Evolutionary conservation across 2,797 vertebrate genomes (phyloP).

Genomic region (Diplodus sargus): DNA sequence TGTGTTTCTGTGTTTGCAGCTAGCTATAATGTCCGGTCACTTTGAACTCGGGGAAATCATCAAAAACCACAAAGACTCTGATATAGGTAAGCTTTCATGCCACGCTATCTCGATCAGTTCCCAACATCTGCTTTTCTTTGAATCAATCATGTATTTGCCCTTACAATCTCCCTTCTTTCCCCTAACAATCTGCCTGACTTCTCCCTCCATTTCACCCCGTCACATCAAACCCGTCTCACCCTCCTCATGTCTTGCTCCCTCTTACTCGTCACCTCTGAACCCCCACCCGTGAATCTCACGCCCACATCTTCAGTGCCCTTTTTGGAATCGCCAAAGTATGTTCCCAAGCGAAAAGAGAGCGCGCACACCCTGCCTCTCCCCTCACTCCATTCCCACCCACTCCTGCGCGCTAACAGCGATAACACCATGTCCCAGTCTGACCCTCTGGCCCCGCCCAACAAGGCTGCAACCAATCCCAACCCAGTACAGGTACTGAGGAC

Average conservation of each 20-base stretch:
- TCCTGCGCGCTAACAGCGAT: conserved; percentile 93
- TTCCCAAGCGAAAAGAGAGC: conserved; percentile 86
- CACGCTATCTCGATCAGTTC: neutral
- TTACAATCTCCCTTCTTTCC: conserved; percentile 2
- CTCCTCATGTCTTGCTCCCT: conserved; percentile 5
- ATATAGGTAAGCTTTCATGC: conserved; percentile 85
- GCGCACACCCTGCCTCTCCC: conserved; percentile 85
- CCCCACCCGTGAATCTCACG: conserved; percentile 6
- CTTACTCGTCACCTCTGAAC: neutral
- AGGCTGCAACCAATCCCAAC: conserved; percentile 78
- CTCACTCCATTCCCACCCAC: conserved; percentile 84
- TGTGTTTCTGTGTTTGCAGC: conserved; percentile 76
- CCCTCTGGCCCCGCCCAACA: conserved; percentile 79
- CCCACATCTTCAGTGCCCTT: conserved; percentile 86
- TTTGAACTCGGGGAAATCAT: conserved; percentile 95
- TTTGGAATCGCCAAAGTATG: conserved; percentile 93
- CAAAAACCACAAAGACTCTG: conserved; percentile 91
- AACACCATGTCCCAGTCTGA: conserved; percentile 90
- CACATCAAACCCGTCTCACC: conserved; percentile 17
- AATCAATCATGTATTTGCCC: conserved; percentile 7
- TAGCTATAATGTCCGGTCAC: conserved; percentile 92
- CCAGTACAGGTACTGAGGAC: conserved; percentile 80
- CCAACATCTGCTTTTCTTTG: conserved; percentile 16
- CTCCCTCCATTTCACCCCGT: conserved; percentile 16
- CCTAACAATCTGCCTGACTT: conserved; percentile 22